Percentiles rank a stretch among this genome's conserved stretches.
Conservation (phyloP, 2,113 vertebrate genomes). For the Lycaon pictus region DNA sequence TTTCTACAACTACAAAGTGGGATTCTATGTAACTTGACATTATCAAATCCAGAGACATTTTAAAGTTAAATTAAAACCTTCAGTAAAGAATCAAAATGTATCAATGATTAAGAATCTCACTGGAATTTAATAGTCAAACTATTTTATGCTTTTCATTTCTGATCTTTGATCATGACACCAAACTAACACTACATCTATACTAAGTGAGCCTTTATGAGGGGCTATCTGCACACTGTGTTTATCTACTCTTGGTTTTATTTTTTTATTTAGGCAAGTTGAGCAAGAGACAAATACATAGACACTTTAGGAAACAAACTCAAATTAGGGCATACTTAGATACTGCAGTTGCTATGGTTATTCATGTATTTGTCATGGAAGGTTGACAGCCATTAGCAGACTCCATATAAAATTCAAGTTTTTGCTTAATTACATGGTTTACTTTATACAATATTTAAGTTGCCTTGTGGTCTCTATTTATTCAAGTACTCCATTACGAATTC, state of each 20-base stretch:
- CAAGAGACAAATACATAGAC: conserved; percentile 34
- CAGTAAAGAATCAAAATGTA: not conserved
- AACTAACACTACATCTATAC: not conserved
- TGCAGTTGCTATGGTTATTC: conserved; percentile 88
- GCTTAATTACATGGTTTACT: not conserved
- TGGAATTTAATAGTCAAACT: not conserved
- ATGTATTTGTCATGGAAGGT: conserved; percentile 78
- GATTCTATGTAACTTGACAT: fast-evolving
- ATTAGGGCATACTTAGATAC: not conserved
- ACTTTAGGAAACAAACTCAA: conserved; percentile 12
- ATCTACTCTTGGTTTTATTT: conserved; percentile 41
- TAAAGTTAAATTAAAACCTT: not conserved
- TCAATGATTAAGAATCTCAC: not conserved
- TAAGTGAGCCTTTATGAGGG: not conserved
- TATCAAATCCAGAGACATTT: not conserved
- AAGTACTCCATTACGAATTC: not conserved
- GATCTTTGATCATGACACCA: not conserved
- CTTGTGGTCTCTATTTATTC: not conserved
- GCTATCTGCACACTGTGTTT: not conserved
- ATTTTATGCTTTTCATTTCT: not conserved
- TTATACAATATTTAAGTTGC: not conserved
- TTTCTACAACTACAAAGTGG: not conserved
- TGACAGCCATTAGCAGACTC: conserved; percentile 84
- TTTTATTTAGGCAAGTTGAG: conserved; percentile 57
- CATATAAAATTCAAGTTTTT: conserved; percentile 72